Evolutionary conservation across 2,113 vertebrate genomes (phyloP).

Genomic region (Copsychus sechellarum): DNA sequence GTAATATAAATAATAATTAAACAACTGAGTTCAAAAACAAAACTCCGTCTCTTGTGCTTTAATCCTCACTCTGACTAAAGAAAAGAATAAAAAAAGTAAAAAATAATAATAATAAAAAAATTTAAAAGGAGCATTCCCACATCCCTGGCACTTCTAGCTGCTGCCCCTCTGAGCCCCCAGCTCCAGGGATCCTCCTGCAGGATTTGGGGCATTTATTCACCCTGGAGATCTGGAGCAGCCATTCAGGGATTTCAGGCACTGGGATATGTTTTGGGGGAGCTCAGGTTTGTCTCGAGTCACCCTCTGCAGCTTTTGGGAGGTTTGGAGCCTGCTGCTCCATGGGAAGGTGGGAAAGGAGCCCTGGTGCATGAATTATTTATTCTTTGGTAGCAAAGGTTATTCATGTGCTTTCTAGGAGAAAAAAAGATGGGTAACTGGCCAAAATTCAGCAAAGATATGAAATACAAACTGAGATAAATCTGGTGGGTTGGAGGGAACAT

Average conservation of each 20-base stretch:
- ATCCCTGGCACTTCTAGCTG: neutral
- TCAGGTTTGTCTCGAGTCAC: neutral
- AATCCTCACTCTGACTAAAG: no score
- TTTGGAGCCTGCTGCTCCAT: neutral
- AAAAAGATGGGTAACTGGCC: neutral
- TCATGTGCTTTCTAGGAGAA: neutral
- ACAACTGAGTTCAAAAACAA: no score
- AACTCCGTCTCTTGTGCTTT: no score
- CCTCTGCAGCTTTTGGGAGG: neutral
- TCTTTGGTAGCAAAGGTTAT: neutral
- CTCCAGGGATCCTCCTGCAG: neutral
- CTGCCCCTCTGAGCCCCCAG: neutral
- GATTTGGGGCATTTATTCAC: neutral
- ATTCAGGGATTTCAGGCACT: neutral
- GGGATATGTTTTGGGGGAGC: neutral
- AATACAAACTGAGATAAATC: neutral
- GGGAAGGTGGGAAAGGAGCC: neutral
- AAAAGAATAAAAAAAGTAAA: no score
- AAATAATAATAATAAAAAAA: no score
- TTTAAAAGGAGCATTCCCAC: no score
- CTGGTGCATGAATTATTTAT: neutral
- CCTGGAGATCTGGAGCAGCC: neutral
- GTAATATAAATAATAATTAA: no score
- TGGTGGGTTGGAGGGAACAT: neutral
- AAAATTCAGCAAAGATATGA: neutral